These are phyloP conservation scores for Denticeps clupeoides DNA, from an alignment of 2,797 vertebrate genomes.

Conservation along the genomic window DNA sequence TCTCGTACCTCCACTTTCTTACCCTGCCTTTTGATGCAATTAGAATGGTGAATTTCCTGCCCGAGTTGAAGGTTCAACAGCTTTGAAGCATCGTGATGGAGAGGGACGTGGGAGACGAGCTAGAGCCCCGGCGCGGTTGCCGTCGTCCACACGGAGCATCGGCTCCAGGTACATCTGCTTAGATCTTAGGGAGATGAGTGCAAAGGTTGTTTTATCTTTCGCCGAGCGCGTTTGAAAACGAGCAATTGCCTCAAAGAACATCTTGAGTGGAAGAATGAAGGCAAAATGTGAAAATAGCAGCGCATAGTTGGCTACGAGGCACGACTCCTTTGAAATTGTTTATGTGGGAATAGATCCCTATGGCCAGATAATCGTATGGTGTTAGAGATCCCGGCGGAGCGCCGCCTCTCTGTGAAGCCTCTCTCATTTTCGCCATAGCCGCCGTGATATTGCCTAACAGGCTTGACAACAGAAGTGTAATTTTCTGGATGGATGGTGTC, in stretches of 20 bases:
- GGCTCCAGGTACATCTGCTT: constrained; percentile 55
- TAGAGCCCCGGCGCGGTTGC: constrained; percentile 29
- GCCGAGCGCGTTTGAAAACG: constrained; percentile 54
- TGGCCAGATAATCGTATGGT: constrained; percentile 50
- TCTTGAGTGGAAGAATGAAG: constrained; percentile 15
- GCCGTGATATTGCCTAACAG: constrained; percentile 56
- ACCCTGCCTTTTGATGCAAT: constrained; percentile 51
- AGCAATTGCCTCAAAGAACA: constrained; percentile 41
- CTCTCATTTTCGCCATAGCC: constrained; percentile 45
- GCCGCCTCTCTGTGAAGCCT: constrained; percentile 42
- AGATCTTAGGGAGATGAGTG: constrained; percentile 53
- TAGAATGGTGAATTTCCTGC: constrained; percentile 50
- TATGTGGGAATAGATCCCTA: constrained; percentile 53
- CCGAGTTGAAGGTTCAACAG: constrained; percentile 49
- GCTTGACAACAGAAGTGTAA: constrained; percentile 56
- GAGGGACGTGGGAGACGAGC: constrained; percentile 52
- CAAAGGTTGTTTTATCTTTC: constrained; percentile 65
- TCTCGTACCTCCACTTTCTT: no score
- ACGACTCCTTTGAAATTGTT: constrained; percentile 56
- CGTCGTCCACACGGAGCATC: constrained; percentile 40
- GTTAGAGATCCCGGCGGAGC: constrained; percentile 55
- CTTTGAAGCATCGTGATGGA: constrained; percentile 46
- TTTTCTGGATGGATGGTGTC: constrained; percentile 65
- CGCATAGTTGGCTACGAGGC: constrained; percentile 53
- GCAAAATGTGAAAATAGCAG: constrained; percentile 22